phyloP scores from a whole-genome alignment of 2,888 invertebrate genomes.

The Frankliniella intonsa region DNA sequence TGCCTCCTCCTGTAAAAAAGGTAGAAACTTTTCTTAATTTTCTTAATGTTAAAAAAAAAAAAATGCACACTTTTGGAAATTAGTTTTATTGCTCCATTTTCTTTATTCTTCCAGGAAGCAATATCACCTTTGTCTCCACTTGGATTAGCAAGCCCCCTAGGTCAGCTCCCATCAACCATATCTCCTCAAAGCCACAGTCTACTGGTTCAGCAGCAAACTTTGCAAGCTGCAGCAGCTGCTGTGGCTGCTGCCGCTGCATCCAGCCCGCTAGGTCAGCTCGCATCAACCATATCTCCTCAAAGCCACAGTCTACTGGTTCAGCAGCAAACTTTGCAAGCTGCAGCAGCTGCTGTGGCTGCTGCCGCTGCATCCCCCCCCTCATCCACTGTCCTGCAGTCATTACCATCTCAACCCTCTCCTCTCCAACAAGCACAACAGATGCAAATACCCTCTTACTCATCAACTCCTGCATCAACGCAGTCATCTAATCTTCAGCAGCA shows the following conservation, averaged over 20 bases:
- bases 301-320: neutral
- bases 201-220: neutral
- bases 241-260: neutral
- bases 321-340: neutral
- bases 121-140: neutral
- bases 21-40: neutral
- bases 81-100: neutral
- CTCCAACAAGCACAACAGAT: neutral
- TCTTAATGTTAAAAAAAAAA: neutral
- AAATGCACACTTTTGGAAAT: neutral
- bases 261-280: neutral
- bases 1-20: neutral
- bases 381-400: neutral
- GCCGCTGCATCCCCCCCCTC: conserved; percentile 2
- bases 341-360: neutral
- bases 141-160: neutral
- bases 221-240: neutral
- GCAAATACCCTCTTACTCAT: neutral
- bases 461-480: neutral
- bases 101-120: neutral
- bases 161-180: neutral
- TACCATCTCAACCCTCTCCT: neutral
- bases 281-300: neutral
- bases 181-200: conserved; percentile 3
- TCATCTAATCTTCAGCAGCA: neutral